Evolutionary conservation across 2,113 vertebrate genomes (phyloP), one percentile per base, ranked within the genome.

Genomic region (Sander lucioperca): DNA sequence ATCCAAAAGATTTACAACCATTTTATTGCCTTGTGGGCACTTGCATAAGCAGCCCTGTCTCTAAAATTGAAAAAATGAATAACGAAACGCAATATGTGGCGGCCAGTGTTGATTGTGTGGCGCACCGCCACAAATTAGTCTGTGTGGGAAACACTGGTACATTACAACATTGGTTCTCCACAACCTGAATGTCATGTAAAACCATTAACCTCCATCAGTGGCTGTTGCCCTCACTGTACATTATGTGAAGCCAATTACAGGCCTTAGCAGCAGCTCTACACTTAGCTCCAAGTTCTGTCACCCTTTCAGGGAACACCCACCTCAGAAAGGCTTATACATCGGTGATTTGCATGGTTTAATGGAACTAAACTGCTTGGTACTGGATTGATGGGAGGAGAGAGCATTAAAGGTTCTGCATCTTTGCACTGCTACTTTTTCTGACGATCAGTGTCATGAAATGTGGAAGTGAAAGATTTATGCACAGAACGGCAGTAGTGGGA

Each of bases 121-220:
- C 30, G 30, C 30, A 33, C 30, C 30, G 30, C 30, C 30, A 33
- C 30, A 33, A 33, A 33, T 33, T 33, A 33, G 30, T 33, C 30
- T 33, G 5, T 33, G 30, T 33, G 4, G 30, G 30, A 33, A 33
- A 33, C 30, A 33, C 30, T 33, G 30, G 30, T 33, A 33, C 30
- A 33, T 33, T 33, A 58, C 54, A 23, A 54, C 53, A 54, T 8
- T 39, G 14, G 15, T 39, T 15, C 47, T 48, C 15, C 36, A 63
- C 74, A 80, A n/a, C 72, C 69, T 36, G 66, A 83, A 72, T 7
- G 14, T 75, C 72, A 61, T 86, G 84, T 85, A 84, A 25, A 27
- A 77, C 61, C 74, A 90, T 93, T 93, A 91, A 93, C 91, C 91
- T 91, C 74, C 59, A 74, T 90, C 78, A 85, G 58, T 65, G 56